Base-by-base conservation (phyloP, 2,888 invertebrate genomes). In the Salpingus planirostris region DNA sequence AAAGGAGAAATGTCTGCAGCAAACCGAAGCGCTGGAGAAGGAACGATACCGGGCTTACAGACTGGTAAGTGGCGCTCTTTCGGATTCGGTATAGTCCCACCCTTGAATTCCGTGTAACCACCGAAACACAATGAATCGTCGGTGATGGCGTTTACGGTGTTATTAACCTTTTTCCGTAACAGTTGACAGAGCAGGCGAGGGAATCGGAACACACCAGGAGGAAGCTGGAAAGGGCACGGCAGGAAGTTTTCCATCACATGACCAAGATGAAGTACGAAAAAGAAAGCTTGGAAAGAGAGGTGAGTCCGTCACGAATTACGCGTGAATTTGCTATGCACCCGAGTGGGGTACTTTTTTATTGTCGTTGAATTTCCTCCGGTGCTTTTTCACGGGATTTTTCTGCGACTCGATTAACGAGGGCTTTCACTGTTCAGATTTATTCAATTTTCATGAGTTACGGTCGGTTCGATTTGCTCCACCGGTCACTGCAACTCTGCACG, bases 231-330 rank as follows among this genome's bases (percentile, higher is more conserved):
- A 60, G 67, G 39, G 74, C 74, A 5, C 60, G 74, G 26, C 69
- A 71, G 52, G 75, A 74, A 55, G 70, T 73, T 23, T 68, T 75
- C 41, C 66, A 68, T 34, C 74, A 73, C 53, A 70, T 73, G 49
- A 73, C 72, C 8, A 67, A 67, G 44, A 73, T 74, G 42, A 68
- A 70, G 27, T 65, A 67, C 18, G 73, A 74, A 54, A 70, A 73
- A 39, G 73, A 74, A 46, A 62, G 63, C 30, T 59, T 73, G 31
- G 73, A 73, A 54, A 57, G 65, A 56, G 73, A 74, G 65, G 74
- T 74, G 55, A 52, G 56, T 42, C 24, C 18, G 22, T n/a, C n/a
- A n/a, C n/a, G 15, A 15, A 13, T 11, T 15, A 18, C 22, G 10
- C 31, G 25, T 10, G 10, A 13, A n/a, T n/a, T n/a, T n/a, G n/a